Evolutionary conservation across 2,888 invertebrate species (phyloP).

Genomic region (Stenodema calcarata): DNA sequence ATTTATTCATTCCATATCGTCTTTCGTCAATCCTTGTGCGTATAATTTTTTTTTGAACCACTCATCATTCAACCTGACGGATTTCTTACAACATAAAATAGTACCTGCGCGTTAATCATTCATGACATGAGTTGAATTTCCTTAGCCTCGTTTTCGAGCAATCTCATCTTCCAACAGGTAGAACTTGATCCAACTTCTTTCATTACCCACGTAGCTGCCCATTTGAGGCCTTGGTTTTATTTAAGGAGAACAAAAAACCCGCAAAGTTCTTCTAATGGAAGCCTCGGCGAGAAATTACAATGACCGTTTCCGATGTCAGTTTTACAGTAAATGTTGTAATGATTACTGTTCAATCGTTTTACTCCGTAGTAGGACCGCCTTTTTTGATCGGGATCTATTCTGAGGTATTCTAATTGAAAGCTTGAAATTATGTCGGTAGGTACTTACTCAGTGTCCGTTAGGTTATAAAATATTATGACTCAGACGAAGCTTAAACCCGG

Average conservation of each 20-base stretch:
- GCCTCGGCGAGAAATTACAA: not conserved
- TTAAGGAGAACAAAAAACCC: not conserved
- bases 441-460: too few species aligned
- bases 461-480: too few species aligned
- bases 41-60: too few species aligned
- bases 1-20: not conserved
- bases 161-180: not conserved
- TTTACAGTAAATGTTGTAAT: not conserved
- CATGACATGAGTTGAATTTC: not conserved
- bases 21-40: not conserved
- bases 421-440: too few species aligned
- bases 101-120: constrained; percentile 11
- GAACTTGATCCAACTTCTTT: not conserved
- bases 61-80: not conserved
- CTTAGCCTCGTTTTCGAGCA: not conserved
- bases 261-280: not conserved
- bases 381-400: too few species aligned
- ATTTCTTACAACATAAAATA: not conserved
- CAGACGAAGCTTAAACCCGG: too few species aligned
- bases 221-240: not conserved
- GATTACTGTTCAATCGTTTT: not conserved
- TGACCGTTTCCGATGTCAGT: not conserved
- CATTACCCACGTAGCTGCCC: not conserved
- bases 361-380: too few species aligned
- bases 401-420: too few species aligned